Evolutionary conservation across 2,888 invertebrate species (phyloP), one percentile per base, ranked within the genome.

Genomic region (Papilio protenor): DNA sequence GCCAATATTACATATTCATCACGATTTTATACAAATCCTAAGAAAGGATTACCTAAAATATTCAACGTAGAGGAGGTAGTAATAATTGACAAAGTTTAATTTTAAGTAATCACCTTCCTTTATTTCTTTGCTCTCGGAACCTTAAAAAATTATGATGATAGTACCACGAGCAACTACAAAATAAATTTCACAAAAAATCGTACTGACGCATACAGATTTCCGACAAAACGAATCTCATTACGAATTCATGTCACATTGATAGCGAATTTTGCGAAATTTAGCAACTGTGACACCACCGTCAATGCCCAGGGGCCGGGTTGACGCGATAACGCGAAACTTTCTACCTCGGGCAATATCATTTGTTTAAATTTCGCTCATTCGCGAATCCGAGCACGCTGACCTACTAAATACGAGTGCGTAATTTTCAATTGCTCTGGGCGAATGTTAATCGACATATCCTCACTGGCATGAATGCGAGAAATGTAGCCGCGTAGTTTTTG

Each of bases 261-360:
- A 40, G 33, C 23, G 45, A 47, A 61, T 72, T n/a, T 64, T 74
- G 45, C 45, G n/a, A 83, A 82, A 88, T 90, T 90, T 89, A 85
- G 90, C 91, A 88, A 87, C 84, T 80, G 81, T 82, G 84, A 89
- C 90, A 90, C 83, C 86, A 82, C 84, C 86, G 87, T 86, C 85
- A 89, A 89, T 87, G 87, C 85, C 84, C 81, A 82, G 81, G 80
- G 83, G 84, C 85, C 88, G 87, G 86, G 87, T 86, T 84, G 86
- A 81, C 52, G 82, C 83, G 85, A 75, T 52, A 66, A 78, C 40
- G 8, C 47, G 16, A 57, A 85, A 90, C 91, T 92, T 92, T 92
- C 91, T 90, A 90, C 86, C 83, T 84, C 84, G 83, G 83, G 88
- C 88, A 89, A 90, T 86, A 87, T 82, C 85, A 87, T 86, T 88